Base-by-base conservation (phyloP, 2,797 vertebrate species). In the Tympanoctomys barrerae region DNA sequence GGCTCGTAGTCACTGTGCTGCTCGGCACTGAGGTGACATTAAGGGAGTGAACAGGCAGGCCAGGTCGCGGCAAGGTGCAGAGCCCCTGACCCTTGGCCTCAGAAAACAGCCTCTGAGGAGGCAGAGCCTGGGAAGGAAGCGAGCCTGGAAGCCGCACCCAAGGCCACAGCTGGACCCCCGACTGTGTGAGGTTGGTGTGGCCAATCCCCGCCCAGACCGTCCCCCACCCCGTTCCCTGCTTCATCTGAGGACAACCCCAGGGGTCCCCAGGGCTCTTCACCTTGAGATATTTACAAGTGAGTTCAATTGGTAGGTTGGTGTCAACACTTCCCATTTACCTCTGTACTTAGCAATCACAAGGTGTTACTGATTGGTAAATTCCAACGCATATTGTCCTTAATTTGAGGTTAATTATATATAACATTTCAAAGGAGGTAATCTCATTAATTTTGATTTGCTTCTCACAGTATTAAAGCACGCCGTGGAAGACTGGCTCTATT, bases 371-470 rank as follows among this genome's bases (percentile, higher is more conserved):
- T 93, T 79, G 93, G 95, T 87, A 93, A 95, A 97, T 89, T 81
- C 96, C 89, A 87, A 96, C 0, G 19, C 95, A 94, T 80, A 93
- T 91, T 96, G 96, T 94, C 93, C 93, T 95, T 97, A 97, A 97
- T 96, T 96, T 84, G 96, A 97, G 95, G 96, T 97, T 97, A 97
- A 97, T 97, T 97, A 88, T 84, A 95, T 88, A 87, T 82, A 97
- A 95, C 95, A 95, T 97, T 96, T 96, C 95, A 89, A 93, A 97
- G 96, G 91, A 87, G 91, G 96, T 85, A 94, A 96, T 97, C 96
- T 97, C 96, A 97, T 97, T 97, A 96, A 96, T 97, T 97, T 80
- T 97, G 96, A 97, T 96, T 97, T 95, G 96, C 95, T 92, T 92
- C 94, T 89, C 92, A 91, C 89, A 64, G 93, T 71, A 85, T 96